Conservation (phyloP, 1,140 invertebrate genomes). For the Latrodectus geometricus region DNA sequence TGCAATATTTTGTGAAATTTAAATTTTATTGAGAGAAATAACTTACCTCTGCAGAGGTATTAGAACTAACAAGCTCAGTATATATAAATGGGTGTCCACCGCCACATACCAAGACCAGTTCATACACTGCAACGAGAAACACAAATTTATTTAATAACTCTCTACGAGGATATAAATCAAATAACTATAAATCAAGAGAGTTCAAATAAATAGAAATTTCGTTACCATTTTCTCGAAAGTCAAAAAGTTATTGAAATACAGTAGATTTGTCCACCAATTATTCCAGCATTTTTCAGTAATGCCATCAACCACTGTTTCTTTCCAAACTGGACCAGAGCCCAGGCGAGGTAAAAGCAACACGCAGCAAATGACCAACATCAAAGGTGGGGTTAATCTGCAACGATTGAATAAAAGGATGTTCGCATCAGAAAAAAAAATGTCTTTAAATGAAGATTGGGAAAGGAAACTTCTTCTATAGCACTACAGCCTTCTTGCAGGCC, state of each 20-base stretch:
- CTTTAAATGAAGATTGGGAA: no score
- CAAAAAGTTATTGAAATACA: slow-evolving; percentile 50
- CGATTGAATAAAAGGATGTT: neutral
- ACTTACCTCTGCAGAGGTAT: slow-evolving; percentile 46
- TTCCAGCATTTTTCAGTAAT: slow-evolving; percentile 46
- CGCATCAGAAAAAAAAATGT: no score
- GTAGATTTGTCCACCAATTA: slow-evolving; percentile 64
- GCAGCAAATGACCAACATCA: slow-evolving; percentile 33
- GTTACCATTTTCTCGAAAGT: neutral
- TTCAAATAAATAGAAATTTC: no score
- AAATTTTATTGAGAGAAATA: no score
- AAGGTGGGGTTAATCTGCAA: slow-evolving; percentile 54
- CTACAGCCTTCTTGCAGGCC: no score
- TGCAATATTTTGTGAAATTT: no score
- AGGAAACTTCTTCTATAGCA: no score
- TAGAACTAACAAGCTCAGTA: slow-evolving; percentile 35
- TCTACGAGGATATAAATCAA: no score
- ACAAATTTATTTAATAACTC: neutral
- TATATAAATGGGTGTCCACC: slow-evolving; percentile 47
- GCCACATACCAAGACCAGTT: slow-evolving; percentile 53
- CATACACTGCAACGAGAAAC: slow-evolving; percentile 26
- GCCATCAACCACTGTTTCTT: slow-evolving; percentile 22
- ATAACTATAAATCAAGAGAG: no score
- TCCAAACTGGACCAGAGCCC: slow-evolving; percentile 58
- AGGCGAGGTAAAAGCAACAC: slow-evolving; percentile 47